Evolutionary conservation across 2,113 vertebrate species (phyloP).

Genomic region (Saimiri boliviensis): DNA sequence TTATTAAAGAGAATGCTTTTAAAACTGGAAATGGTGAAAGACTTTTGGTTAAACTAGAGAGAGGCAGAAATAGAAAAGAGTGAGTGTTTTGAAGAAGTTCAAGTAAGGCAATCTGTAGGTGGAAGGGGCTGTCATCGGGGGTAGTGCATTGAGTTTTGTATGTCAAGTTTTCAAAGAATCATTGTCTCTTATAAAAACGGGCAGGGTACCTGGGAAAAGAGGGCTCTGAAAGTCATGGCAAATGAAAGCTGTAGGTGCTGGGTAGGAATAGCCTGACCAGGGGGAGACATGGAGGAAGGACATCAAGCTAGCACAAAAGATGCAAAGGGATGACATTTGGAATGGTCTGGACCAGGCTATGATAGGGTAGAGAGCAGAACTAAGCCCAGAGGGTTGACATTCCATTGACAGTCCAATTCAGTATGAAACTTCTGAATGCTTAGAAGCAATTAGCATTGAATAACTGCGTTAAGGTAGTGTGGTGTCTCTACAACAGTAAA

Average conservation of each 20-base stretch:
- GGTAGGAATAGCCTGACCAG: not conserved
- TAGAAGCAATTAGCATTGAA: not conserved
- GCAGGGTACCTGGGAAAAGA: not conserved
- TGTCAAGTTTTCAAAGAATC: constrained; percentile 36
- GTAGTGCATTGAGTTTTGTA: not conserved
- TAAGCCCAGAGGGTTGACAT: not conserved
- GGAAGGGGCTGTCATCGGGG: constrained; percentile 29
- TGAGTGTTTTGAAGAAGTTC: constrained; percentile 47
- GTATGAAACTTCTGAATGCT: not conserved
- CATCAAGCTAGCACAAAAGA: not conserved
- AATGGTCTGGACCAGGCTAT: not conserved
- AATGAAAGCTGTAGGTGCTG: not conserved
- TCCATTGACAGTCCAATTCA: not conserved
- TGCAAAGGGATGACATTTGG: not conserved
- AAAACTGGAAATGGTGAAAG: not conserved
- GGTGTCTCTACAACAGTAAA: not conserved
- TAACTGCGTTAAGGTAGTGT: not conserved
- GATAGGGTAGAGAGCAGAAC: not conserved
- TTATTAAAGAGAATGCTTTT: not conserved
- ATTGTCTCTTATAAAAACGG: not conserved
- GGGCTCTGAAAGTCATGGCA: not conserved
- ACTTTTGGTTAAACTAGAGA: constrained; percentile 1
- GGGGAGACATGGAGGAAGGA: not conserved
- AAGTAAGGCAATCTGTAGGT: constrained; percentile 34
- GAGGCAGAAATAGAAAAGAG: not conserved